Evolutionary conservation across 2,113 vertebrate species (phyloP), one percentile per base, ranked within the genome.

Genomic region (Spilogale gracilis): DNA sequence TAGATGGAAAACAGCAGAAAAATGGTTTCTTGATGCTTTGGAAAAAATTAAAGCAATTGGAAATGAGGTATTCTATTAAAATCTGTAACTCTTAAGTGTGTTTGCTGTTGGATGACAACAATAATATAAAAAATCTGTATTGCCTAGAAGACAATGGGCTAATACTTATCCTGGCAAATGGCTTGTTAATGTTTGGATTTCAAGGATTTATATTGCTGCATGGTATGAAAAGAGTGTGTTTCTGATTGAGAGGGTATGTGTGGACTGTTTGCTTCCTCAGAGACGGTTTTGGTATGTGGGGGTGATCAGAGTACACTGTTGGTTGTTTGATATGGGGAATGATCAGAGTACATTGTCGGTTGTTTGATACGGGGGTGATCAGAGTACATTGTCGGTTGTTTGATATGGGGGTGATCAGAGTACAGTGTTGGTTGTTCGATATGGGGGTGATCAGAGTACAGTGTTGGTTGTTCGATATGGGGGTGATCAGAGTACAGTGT

Each of bases 21-120:
- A 99, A 97, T 99, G 99, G 98, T 99, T 99, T 98, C 99, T 99
- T 17, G 99, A 99, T 98, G 99, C 99, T 82, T 99, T 99, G 99
- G 99, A 99, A 96, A 99, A 99, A 98, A 99, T 99, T 93, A 99
- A 99, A 99, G 99, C 99, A 98, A 99, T 99, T 97, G 99, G 99
- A 89, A 99, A 99, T 97, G 99, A 99, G 99, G 99, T 99, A 99
- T 97, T 97, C 93, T 97, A 20, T 82, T 87, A 43, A 52, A 87
- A 50, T 73, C 43, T 96, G 2, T 38, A 43, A 78, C 3, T 38
- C 18, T 32, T 74, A 50, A 52, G 43, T 76, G 9, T 85, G 52
- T 43, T 83, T 79, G 38, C 8, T 74, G 11, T 84, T 86, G 8
- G 38, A 27, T 56, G 11, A 84, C n/a, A 71, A 60, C 74, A 74